Conservation (phyloP, 1,140 invertebrate species). For the Apis cerana region DNA sequence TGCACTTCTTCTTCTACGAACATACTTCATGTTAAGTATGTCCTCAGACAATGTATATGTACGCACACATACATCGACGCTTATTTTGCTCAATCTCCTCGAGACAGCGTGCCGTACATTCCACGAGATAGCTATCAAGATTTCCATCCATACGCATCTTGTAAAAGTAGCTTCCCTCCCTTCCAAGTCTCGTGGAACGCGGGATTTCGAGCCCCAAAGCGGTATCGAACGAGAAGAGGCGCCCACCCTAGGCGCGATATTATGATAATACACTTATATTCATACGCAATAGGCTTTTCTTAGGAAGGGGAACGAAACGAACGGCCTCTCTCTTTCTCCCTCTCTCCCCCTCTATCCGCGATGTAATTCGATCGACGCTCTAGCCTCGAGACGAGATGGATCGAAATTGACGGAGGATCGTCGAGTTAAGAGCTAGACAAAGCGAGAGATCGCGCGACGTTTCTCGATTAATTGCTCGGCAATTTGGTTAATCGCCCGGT, state of each 20-base stretch:
- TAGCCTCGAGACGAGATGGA: conserved; percentile 66
- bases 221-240: conserved; percentile 60
- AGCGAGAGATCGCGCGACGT: conserved; percentile 2
- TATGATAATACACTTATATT: conserved; percentile 79
- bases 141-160: conserved; percentile 58
- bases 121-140: conserved; percentile 52
- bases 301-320: conserved; percentile 39
- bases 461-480: conserved; percentile 63
- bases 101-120: conserved; percentile 42
- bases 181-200: conserved; percentile 18
- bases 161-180: conserved; percentile 54
- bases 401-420: conserved; percentile 62
- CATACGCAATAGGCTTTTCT: conserved; percentile 72
- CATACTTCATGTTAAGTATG: conserved; percentile 1
- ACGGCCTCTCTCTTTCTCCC: conserved; percentile 12
- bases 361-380: conserved; percentile 73
- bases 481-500: conserved; percentile 66
- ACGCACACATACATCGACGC: not conserved
- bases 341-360: conserved; percentile 37
- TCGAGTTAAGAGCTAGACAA: conserved; percentile 39
- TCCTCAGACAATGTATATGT: not conserved
- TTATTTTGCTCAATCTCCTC: conserved; percentile 41
- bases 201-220: conserved; percentile 57
- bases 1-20: not conserved
- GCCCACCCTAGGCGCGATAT: conserved; percentile 65